Evolutionary conservation across 2,797 vertebrate species (phyloP), one percentile per base, ranked within the genome.

Genomic region (Phylloscopus collybita): DNA sequence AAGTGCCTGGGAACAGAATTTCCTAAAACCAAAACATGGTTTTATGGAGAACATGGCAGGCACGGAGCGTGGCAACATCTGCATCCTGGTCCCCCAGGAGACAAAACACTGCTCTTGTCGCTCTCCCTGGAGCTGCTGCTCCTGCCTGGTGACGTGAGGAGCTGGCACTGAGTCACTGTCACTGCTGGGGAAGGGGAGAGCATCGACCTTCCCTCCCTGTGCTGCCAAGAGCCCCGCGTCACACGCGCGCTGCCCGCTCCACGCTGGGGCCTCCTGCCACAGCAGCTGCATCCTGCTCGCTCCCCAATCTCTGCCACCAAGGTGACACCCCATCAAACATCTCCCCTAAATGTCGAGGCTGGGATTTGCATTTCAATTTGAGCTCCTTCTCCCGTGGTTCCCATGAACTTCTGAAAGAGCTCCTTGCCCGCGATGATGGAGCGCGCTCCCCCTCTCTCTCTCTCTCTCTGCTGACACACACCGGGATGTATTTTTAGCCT

Each of bases 331-430:
- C 1, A 60, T 10, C 84, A 53, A 69, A 53, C 47, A 8, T 11
- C 64, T 50, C 72, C 72, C 50, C 66, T 3, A 4, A 36, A 59
- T 34, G 17, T 8, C 34, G 5, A 59, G 57, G 5, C 79, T 22
- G 92, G 84, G 67, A 72, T 92, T 71, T 97, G 96, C 91, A 92
- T 97, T 91, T 75, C 96, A 56, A 80, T 95, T 91, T 54, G 36
- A 74, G 85, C 17, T 88, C 49, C 0, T 85, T 75, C 78, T 2
- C 34, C 34, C 13, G 60, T 2, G 93, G 79, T 80, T 89, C 84
- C 38, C 36, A 87, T 57, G 90, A 97, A 87, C n/a, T 82, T 51
- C 36, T 81, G 71, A 21, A 91, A 81, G n/a, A 44, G 32, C 85
- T 92, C 74, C 67, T 60, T 1, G 30, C 4, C 49, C 49, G 42